A percentile compares a stretch with the other conserved stretches of the same genome.
These are phyloP conservation scores for Gymnorhina tibicen DNA, from an alignment of 2,113 vertebrate genomes.

Conservation along the genomic window DNA sequence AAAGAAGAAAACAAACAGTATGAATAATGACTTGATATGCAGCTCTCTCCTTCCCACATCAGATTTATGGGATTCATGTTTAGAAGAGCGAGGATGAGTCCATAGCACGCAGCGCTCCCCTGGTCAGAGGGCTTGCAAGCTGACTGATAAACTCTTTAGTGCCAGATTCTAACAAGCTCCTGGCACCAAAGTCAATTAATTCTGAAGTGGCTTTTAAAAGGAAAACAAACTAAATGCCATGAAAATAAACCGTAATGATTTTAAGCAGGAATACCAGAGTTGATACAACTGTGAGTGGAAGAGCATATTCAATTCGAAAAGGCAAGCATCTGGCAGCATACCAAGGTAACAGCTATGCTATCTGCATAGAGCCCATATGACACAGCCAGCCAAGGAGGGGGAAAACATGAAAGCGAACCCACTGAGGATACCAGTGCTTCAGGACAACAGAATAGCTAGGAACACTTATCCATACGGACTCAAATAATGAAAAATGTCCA, in stretches of 20 bases:
- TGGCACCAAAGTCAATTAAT: slow-evolving; percentile 38
- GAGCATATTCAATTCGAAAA: neutral
- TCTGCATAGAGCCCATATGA: neutral
- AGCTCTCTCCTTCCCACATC: neutral
- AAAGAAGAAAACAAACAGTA: neutral
- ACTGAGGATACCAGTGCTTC: neutral
- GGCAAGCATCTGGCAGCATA: neutral
- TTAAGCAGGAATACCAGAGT: slow-evolving; percentile 15
- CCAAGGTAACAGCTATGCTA: slow-evolving; percentile 8
- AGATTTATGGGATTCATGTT: neutral
- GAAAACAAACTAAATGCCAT: slow-evolving; percentile 33
- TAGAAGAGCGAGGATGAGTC: neutral
- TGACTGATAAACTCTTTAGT: neutral
- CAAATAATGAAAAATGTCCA: neutral
- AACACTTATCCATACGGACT: neutral
- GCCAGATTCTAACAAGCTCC: slow-evolving; percentile 30
- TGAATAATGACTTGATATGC: neutral
- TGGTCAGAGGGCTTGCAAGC: neutral
- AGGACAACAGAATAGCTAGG: neutral
- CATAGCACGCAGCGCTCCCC: neutral
- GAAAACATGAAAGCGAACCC: slow-evolving; percentile 13
- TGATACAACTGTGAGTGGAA: neutral
- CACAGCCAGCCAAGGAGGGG: neutral
- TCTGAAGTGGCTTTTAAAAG: slow-evolving; percentile 15
- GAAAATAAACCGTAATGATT: slow-evolving; percentile 32